Base-by-base conservation (phyloP, 2,113 vertebrate genomes). In the Ctenomys sociabilis region DNA sequence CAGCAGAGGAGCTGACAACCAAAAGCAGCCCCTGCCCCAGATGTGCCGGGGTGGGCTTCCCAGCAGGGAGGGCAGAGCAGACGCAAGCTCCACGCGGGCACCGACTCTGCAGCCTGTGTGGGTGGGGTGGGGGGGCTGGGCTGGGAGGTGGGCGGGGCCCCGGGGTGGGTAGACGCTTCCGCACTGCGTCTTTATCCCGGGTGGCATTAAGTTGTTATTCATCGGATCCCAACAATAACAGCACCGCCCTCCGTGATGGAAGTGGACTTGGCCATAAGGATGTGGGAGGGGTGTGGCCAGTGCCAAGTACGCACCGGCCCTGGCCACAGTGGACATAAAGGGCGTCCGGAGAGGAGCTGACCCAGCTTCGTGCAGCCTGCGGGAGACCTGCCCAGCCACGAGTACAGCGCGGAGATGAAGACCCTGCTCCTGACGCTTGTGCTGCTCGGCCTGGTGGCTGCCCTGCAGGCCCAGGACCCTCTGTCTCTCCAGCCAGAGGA, bases 181-280 rank as follows among this genome's bases (percentile, higher is more conserved):
- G 26, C 26, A 8, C 43, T 49, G 43, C 6, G 57, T 6, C 57
- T 40, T 81, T 43, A 7, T 85, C 72, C 70, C 52, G 2, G 26
- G 40, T 72, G 54, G 57, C 73, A 81, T 64, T 32, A 84, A 22
- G 11, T 37, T 77, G n/a, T 35, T n/a, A 52, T 72, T 86, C 91
- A 93, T 85, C 63, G n/a, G 81, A 90, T 80, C 30, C 81, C 90
- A 95, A 85, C 59, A 95, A 93, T 68, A 80, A 81, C 32, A 49
- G 1, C 26, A 30, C 28, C 26, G 2, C 0, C 13, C 70, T 64
- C 64, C 22, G 43, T 82, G 32, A 54, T 37, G 85, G 93, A 40
- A 19, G 77, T 40, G 63, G 43, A 63, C 43, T 83, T 82, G 77
- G 92, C 85, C 85, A 1, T 59, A 40, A 52, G 59, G 64, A 45